These are phyloP conservation scores for Drosophila lini DNA, from an alignment of 1,140 invertebrate species.

Conservation along the genomic window DNA sequence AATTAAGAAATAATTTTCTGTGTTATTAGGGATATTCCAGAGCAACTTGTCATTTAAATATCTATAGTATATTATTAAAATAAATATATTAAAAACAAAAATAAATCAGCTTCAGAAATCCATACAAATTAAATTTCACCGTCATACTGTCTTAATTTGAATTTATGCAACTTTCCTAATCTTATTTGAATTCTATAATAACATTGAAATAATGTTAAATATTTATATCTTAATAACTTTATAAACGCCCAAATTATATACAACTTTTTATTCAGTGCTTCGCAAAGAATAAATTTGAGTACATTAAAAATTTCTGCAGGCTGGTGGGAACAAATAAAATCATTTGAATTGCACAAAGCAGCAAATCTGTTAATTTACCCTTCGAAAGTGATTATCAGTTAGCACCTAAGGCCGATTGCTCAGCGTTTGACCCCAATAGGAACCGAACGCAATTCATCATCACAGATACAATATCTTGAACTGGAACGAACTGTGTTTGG, in stretches of 20 bases:
- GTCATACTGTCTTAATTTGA: neutral
- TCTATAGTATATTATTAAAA: neutral
- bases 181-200: neutral
- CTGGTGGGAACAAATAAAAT: conserved; percentile 7
- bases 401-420: conserved; percentile 8
- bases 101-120: too few relatives aligned
- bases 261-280: neutral
- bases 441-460: conserved; percentile 35
- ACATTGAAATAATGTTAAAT: neutral
- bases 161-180: neutral
- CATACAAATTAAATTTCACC: too few relatives aligned
- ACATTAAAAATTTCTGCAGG: conserved; percentile 15
- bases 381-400: conserved; percentile 34
- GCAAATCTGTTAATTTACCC: conserved; percentile 7
- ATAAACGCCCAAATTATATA: neutral
- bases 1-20: too few relatives aligned
- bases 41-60: neutral
- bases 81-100: neutral
- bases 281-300: conserved; percentile 4
- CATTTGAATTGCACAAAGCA: conserved; percentile 22
- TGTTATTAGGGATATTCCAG: too few relatives aligned
- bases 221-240: neutral
- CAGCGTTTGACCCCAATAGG: conserved; percentile 55
- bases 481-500: conserved; percentile 20
- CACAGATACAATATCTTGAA: conserved; percentile 9